These are phyloP conservation scores for Melanocharis versteri DNA, from an alignment of 2,113 vertebrate genomes.

Conservation along the genomic window DNA sequence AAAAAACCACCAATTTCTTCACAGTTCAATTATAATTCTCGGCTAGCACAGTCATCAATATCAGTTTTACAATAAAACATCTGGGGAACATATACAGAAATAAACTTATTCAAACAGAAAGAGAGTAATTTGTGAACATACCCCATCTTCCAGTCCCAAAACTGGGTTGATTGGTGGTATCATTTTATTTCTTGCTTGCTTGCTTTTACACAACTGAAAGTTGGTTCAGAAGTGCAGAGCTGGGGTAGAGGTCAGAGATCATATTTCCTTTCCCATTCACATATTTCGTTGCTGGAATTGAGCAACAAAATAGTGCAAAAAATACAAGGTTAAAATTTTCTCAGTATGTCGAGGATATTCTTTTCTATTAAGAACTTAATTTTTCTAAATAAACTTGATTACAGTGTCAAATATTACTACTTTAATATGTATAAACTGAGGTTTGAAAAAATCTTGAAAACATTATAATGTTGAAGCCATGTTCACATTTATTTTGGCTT, in stretches of 20 bases:
- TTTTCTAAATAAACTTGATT: not conserved
- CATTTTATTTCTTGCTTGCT: not conserved
- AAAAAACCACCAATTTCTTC: not conserved
- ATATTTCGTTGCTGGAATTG: not conserved
- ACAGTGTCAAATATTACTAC: not conserved
- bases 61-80: not conserved
- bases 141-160: not conserved
- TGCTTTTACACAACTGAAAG: not conserved
- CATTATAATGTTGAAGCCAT: not conserved
- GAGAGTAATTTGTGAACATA: not conserved
- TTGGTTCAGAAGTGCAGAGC: not conserved
- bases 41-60: not conserved
- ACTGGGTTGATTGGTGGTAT: not conserved
- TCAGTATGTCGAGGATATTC: not conserved
- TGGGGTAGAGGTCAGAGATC: not conserved
- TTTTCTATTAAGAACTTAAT: not conserved
- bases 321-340: not conserved
- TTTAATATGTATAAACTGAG: not conserved
- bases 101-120: not conserved
- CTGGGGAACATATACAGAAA: not conserved
- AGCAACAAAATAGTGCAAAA: not conserved
- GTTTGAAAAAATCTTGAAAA: not conserved
- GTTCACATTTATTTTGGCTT: not conserved
- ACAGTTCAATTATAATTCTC: not conserved
- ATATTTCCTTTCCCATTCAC: not conserved